These are phyloP conservation scores for Neodiprion fabricii DNA, from an alignment of 1,140 invertebrate species.

Conservation along the genomic window DNA sequence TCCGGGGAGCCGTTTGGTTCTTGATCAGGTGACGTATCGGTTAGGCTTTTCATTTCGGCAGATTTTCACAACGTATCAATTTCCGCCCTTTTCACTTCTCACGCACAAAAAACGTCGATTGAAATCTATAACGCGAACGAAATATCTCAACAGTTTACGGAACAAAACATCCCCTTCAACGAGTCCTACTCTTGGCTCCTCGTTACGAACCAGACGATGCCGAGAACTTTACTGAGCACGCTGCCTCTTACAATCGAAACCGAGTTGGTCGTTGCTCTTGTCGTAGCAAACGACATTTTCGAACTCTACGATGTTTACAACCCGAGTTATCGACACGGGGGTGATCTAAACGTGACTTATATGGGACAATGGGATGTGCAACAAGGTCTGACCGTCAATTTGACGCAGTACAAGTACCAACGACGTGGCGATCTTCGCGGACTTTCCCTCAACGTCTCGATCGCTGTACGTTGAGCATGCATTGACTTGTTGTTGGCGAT, in stretches of 20 bases:
- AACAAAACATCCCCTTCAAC: constrained; percentile 36
- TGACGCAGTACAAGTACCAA: constrained; percentile 55
- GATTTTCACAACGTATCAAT: constrained; percentile 11
- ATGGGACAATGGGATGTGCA: constrained; percentile 56
- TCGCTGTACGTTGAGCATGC: constrained; percentile 51
- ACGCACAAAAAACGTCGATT: background rate
- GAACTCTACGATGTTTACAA: constrained; percentile 51
- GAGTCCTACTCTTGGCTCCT: constrained; percentile 47
- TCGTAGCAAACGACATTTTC: constrained; percentile 26
- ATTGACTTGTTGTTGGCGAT: background rate
- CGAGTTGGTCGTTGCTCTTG: constrained; percentile 39
- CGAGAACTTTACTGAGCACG: constrained; percentile 27
- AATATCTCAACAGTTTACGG: constrained; percentile 24
- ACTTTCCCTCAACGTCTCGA: constrained; percentile 58
- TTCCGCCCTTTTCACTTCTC: background rate
- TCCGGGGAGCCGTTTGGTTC: constrained; percentile 29
- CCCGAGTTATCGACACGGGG: constrained; percentile 61
- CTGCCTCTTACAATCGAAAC: constrained; percentile 41
- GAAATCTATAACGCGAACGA: background rate
- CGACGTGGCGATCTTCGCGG: constrained; percentile 61
- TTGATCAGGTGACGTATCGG: constrained; percentile 29
- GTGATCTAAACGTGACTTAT: constrained; percentile 56
- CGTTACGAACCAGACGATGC: constrained; percentile 25
- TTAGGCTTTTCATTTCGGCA: constrained; percentile 9
- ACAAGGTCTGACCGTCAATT: constrained; percentile 45